Evolutionary conservation across 23 tunicate genomes (phyloP).

Genomic region (Phallusia fumigata): DNA sequence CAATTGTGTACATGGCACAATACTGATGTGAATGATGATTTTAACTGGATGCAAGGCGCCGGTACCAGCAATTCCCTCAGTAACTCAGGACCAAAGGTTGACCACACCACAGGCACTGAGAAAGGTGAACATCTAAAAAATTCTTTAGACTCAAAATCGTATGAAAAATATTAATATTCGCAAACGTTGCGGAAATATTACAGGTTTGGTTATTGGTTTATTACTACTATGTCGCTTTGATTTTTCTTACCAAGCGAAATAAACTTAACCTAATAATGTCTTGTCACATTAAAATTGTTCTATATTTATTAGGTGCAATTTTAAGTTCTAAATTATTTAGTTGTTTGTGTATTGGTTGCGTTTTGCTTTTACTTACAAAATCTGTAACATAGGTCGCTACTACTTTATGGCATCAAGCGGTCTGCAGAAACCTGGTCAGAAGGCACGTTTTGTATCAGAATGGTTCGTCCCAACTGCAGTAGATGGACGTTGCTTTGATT

Average conservation of each 20-base stretch:
- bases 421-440: constrained; percentile 26
- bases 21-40: constrained; percentile 35
- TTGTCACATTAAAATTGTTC: too few species aligned
- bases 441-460: constrained; percentile 51
- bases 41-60: constrained; percentile 52
- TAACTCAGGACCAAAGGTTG: constrained; percentile 50
- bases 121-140: constrained; percentile 3
- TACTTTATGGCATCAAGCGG: constrained; percentile 27
- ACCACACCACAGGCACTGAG: constrained; percentile 53
- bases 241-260: too few species aligned
- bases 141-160: too few species aligned
- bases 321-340: too few species aligned
- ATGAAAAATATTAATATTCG: too few species aligned
- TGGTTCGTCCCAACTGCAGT: constrained; percentile 38
- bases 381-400: constrained; percentile 73
- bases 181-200: too few species aligned
- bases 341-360: too few species aligned
- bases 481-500: constrained; percentile 54
- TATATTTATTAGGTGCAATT: too few species aligned
- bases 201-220: too few species aligned
- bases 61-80: constrained; percentile 27
- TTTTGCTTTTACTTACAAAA: too few species aligned
- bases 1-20: constrained; percentile 62
- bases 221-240: too few species aligned
- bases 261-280: too few species aligned